A percentile compares a stretch with the other conserved stretches of the same genome.
Evolutionary conservation across 2,888 invertebrate genomes (phyloP).

Genomic region (Campopleginae sp.): DNA sequence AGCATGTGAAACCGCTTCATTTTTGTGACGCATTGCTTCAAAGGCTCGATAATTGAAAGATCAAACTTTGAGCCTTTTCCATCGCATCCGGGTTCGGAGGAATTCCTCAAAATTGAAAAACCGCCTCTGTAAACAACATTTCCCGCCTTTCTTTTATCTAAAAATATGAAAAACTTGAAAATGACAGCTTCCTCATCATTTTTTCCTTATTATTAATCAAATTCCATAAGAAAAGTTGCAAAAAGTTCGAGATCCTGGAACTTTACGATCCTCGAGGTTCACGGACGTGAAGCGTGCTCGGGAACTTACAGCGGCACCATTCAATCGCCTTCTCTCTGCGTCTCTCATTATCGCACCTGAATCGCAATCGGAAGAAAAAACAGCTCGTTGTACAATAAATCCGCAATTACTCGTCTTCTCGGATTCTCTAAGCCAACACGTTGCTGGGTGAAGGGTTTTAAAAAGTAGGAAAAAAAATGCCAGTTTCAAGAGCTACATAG

Average conservation of each 20-base stretch:
- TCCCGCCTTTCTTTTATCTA: too few relatives aligned
- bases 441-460: background rate
- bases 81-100: background rate
- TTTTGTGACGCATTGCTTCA: background rate
- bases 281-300: slow-evolving; percentile 11
- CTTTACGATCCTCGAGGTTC: background rate
- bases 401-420: slow-evolving; percentile 36
- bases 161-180: too few relatives aligned
- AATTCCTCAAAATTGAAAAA: background rate
- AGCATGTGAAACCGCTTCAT: background rate
- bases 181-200: too few relatives aligned
- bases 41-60: background rate
- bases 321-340: slow-evolving; percentile 46
- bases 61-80: background rate
- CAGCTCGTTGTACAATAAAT: slow-evolving; percentile 36
- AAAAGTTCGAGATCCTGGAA: background rate
- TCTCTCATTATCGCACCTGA: slow-evolving; percentile 58
- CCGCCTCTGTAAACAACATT: background rate
- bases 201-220: background rate
- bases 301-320: slow-evolving; percentile 44
- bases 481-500: too few relatives aligned
- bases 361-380: slow-evolving; percentile 63
- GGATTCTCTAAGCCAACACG: background rate
- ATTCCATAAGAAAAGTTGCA: background rate
- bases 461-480: background rate